These are phyloP conservation scores for Promerops cafer DNA, from an alignment of 2,113 vertebrate genomes.

Conservation along the genomic window DNA sequence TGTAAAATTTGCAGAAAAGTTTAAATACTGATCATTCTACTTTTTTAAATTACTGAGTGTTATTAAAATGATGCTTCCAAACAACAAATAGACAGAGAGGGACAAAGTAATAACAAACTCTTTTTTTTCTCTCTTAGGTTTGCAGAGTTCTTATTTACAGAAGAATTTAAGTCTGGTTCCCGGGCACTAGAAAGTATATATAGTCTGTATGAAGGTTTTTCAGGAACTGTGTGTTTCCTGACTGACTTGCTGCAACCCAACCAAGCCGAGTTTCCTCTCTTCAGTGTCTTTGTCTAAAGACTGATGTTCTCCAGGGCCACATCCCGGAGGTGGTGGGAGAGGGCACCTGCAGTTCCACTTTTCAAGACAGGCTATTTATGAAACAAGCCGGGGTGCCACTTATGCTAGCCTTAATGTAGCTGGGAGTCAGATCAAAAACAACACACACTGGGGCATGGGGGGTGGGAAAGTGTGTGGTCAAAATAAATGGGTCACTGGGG, in stretches of 20 bases:
- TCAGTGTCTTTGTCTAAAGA: constrained; percentile 85
- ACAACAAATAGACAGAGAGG: not conserved
- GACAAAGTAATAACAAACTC: not conserved
- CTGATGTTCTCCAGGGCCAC: not conserved
- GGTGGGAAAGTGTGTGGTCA: not conserved
- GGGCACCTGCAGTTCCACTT: constrained; percentile 39
- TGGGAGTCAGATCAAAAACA: not conserved
- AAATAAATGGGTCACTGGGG: not conserved
- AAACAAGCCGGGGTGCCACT: constrained; percentile 50
- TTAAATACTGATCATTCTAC: not conserved
- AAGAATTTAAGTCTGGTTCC: constrained; percentile 85
- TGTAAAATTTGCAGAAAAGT: not conserved
- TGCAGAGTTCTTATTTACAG: constrained; percentile 87
- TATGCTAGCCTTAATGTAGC: constrained; percentile 66
- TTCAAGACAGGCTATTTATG: constrained; percentile 48
- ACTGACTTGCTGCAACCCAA: constrained; percentile 86
- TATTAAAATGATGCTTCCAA: not conserved
- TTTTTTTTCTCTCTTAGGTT: constrained; percentile 72
- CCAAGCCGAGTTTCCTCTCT: constrained; percentile 86
- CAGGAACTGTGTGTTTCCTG: constrained; percentile 86
- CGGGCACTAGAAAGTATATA: constrained; percentile 78
- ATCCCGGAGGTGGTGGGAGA: not conserved
- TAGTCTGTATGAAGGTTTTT: constrained; percentile 87
- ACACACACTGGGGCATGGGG: constrained; percentile 17
- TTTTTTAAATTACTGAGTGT: not conserved